These are phyloP conservation scores for Drosophila picticornis DNA, from an alignment of 2,888 invertebrate species.

Conservation along the genomic window DNA sequence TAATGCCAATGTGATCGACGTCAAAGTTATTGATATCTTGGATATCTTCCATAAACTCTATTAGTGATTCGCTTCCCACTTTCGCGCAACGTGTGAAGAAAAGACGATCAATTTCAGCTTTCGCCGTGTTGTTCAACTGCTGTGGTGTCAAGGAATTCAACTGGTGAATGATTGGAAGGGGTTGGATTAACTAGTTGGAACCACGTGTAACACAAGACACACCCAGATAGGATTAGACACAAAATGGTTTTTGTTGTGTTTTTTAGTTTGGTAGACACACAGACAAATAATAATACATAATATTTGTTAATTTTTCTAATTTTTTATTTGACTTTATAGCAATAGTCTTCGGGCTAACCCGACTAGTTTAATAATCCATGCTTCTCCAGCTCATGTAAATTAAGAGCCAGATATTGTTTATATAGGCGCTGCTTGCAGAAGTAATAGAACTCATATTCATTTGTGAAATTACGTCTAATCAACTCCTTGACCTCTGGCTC, in stretches of 20 bases:
- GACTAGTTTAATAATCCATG: conserved; percentile 60
- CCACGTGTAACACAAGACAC: conserved; percentile 11
- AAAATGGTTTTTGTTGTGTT: conserved; percentile 17
- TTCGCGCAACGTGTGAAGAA: conserved; percentile 96
- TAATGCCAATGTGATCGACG: conserved; percentile 86
- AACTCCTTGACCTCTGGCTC: conserved; percentile 86
- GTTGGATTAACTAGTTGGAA: conserved; percentile 17
- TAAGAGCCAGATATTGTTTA: conserved; percentile 89
- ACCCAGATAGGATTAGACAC: conserved; percentile 59
- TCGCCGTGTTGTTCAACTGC: conserved; percentile 91
- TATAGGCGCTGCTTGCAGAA: conserved; percentile 94
- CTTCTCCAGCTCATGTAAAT: conserved; percentile 61
- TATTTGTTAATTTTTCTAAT: neutral
- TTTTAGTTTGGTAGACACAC: conserved; percentile 2
- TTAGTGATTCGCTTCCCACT: conserved; percentile 94
- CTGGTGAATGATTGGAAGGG: conserved; percentile 40
- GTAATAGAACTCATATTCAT: conserved; percentile 95
- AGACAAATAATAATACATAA: conserved; percentile 2
- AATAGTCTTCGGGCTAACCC: neutral
- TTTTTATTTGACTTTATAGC: conserved; percentile 1
- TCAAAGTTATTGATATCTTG: conserved; percentile 86
- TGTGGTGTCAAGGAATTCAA: conserved; percentile 57
- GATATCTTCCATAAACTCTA: conserved; percentile 87
- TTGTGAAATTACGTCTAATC: conserved; percentile 92
- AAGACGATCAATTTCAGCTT: conserved; percentile 90